Evolutionary conservation across 2,888 invertebrate genomes (phyloP), one percentile per base, ranked within the genome.

Genomic region (Meteorus colon): DNA sequence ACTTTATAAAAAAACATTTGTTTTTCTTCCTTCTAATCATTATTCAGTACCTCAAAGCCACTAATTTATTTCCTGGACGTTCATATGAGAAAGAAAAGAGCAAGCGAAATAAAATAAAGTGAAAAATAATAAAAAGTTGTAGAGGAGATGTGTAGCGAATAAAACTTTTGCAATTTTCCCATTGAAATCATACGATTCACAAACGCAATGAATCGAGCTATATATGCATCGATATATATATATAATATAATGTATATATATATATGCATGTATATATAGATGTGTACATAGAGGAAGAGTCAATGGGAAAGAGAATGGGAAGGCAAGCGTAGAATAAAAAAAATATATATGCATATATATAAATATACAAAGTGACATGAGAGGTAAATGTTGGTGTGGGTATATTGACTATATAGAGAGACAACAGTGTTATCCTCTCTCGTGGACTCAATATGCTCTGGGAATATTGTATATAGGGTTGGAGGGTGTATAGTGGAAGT

Each of bases 381-480:
- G n/a, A 48, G 48, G 16, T 48, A n/a, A 6, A 48, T 48, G 14
- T 14, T 45, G 48, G 16, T 16, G n/a, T 48, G n/a, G 16, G 48
- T 48, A 48, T 48, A 48, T 48, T 48, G n/a, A n/a, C n/a, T 48
- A 16, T 48, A 48, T 48, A 55, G 8, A 19, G n/a, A 19, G 19
- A 19, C 55, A 55, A 55, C 55, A 55, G 55, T 19, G 19, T 55
- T 55, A 55, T 55, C 55, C 55, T 55, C 55, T 55, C 55, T 55
- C 19, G 55, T 55, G 55, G 19, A 55, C 55, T 55, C 55, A 55
- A 55, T 55, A 55, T 19, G 55, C 55, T 19, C 24, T 4, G 55
- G 55, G 55, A 55, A 19, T 19, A 19, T 55, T 55, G 55, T 55
- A 19, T 41, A 12, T 19, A 55, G 55, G 19, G 55, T 55, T 55